Evolutionary conservation across 2,888 invertebrate species (phyloP).

Genomic region (Agriotes lineatus): DNA sequence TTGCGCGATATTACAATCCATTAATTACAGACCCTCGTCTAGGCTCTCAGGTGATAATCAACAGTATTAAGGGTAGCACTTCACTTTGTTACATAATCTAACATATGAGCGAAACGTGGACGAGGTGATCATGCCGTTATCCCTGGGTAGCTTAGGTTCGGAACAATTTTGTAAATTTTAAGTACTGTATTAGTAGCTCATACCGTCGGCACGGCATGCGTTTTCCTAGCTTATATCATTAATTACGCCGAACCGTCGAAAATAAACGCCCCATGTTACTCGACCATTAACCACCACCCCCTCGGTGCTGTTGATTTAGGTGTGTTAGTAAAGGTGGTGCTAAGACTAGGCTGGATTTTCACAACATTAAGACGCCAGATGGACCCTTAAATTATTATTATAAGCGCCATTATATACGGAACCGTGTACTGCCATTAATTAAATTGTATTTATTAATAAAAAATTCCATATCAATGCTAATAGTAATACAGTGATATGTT

Average conservation of each 20-base stretch:
- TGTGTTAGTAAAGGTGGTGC: slow-evolving; percentile 14
- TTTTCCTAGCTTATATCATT: slow-evolving; percentile 10
- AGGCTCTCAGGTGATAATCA: slow-evolving; percentile 59
- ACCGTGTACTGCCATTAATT: background rate
- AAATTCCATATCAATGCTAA: too few species aligned
- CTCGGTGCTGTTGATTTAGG: slow-evolving; percentile 15
- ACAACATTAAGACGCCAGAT: slow-evolving; percentile 7
- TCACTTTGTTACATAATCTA: slow-evolving; percentile 47
- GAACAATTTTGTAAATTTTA: slow-evolving; percentile 17
- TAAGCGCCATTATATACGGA: too few species aligned
- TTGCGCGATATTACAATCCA: slow-evolving; percentile 57
- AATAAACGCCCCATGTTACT: slow-evolving; percentile 11
- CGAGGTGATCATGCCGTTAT: background rate
- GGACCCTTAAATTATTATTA: background rate
- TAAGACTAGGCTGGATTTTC: slow-evolving; percentile 1
- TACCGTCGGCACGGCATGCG: background rate
- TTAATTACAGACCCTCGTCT: slow-evolving; percentile 60
- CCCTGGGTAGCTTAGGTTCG: background rate
- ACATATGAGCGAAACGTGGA: slow-evolving; percentile 32
- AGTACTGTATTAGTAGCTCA: background rate
- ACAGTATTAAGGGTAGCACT: slow-evolving; percentile 50
- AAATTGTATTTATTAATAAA: too few species aligned
- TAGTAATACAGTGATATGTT: too few species aligned
- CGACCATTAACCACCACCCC: slow-evolving; percentile 17
- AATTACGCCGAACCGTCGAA: slow-evolving; percentile 13